Evolutionary conservation across 2,113 vertebrate species (phyloP).

Genomic region (Tetrao urogallus): DNA sequence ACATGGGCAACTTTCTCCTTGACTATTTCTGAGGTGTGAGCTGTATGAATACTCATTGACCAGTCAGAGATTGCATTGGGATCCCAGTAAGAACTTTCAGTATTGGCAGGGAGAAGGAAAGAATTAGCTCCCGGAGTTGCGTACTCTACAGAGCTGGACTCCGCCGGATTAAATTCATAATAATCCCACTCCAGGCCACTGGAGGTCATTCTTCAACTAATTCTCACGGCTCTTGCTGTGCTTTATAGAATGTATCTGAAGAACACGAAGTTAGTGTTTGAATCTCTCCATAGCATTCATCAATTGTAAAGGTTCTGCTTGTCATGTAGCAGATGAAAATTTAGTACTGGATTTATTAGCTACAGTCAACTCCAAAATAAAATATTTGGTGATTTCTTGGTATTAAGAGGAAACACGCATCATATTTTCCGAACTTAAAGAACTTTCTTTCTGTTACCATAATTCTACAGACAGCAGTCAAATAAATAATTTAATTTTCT

Average conservation of each 20-base stretch:
- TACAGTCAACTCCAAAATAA: not conserved
- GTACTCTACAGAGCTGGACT: constrained; percentile 78
- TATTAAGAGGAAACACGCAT: not conserved
- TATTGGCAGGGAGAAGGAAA: constrained; percentile 71
- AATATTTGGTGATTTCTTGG: not conserved
- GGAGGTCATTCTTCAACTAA: constrained; percentile 86
- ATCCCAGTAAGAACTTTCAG: constrained; percentile 70
- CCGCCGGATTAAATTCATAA: constrained; percentile 82
- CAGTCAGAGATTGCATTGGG: constrained; percentile 80
- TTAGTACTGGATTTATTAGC: not conserved
- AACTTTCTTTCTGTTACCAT: not conserved
- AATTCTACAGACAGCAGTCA: not conserved
- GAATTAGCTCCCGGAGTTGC: constrained; percentile 73
- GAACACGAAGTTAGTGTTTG: constrained; percentile 75
- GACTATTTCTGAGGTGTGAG: constrained; percentile 78
- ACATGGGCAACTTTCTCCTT: constrained; percentile 74
- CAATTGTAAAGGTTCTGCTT: constrained; percentile 15
- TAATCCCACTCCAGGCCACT: constrained; percentile 90
- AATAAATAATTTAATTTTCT: not conserved
- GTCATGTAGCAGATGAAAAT: constrained; percentile 2
- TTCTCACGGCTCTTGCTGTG: constrained; percentile 61
- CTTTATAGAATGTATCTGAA: constrained; percentile 72
- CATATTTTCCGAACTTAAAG: not conserved
- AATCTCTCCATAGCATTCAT: constrained; percentile 53
- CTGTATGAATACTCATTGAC: constrained; percentile 81